Conservation (phyloP, 1,140 invertebrate species). For the Luehdorfia chinensis region DNA sequence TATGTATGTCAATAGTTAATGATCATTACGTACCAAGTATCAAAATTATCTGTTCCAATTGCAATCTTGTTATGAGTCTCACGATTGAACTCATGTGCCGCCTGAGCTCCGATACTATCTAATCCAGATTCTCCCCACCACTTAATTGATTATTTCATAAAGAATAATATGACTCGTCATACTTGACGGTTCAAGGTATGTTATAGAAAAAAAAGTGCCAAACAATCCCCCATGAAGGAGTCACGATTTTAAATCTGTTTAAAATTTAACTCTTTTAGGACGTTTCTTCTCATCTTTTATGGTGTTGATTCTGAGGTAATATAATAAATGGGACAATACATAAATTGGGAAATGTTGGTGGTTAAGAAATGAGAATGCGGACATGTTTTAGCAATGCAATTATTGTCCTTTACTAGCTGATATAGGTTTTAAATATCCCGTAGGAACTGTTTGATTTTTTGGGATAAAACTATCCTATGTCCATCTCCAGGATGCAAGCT, state of each 20-base stretch:
- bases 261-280: not conserved
- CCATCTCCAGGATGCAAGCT: too few species aligned
- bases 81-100: conserved; percentile 62
- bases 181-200: conserved; percentile 38
- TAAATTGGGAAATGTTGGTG: too few species aligned
- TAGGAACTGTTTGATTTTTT: too few species aligned
- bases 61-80: conserved; percentile 55
- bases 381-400: too few species aligned
- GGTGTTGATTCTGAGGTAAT: too few species aligned
- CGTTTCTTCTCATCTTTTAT: too few species aligned
- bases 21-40: conserved; percentile 32
- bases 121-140: conserved; percentile 66
- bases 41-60: conserved; percentile 26
- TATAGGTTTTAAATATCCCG: too few species aligned
- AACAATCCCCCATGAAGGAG: conserved; percentile 33
- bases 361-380: too few species aligned
- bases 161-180: conserved; percentile 63
- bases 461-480: too few species aligned
- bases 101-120: conserved; percentile 63
- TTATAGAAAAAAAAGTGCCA: conserved; percentile 44
- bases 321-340: too few species aligned
- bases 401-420: too few species aligned
- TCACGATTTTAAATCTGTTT: conserved; percentile 11
- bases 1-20: too few species aligned
- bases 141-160: conserved; percentile 73